phyloP scores from a whole-genome alignment of 2,113 vertebrate species.

The Aramus guarauna region DNA sequence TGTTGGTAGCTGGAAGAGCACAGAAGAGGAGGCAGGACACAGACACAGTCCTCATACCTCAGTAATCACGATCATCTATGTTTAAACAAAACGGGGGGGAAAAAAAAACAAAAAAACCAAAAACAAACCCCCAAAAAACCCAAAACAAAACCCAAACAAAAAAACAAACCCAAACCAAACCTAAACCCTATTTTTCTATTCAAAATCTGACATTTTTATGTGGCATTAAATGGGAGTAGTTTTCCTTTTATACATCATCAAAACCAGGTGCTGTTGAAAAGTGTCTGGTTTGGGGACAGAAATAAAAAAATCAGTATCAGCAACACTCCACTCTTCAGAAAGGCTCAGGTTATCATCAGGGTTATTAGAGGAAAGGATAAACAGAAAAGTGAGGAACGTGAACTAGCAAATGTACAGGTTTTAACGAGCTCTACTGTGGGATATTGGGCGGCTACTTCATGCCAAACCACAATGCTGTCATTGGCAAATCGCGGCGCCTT shows the following conservation, averaged over 20 bases:
- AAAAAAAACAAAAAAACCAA: background rate
- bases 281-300: background rate
- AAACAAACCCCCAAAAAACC: no score
- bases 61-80: background rate
- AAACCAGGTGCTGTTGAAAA: background rate
- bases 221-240: background rate
- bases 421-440: background rate
- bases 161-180: background rate
- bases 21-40: background rate
- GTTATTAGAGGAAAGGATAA: background rate
- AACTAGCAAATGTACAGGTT: background rate
- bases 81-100: background rate
- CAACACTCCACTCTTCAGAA: background rate
- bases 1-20: background rate
- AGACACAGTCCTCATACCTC: background rate
- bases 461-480: background rate
- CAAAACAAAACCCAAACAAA: background rate
- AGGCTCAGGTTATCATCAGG: background rate
- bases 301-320: background rate
- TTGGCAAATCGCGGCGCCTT: rapidly evolving
- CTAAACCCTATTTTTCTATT: background rate
- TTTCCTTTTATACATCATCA: background rate
- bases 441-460: background rate
- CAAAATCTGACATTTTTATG: background rate
- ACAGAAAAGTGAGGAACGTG: background rate